Percentiles rank a stretch among this genome's conserved stretches.
These are phyloP conservation scores for Periparus ater DNA, from an alignment of 2,797 vertebrate genomes.

Conservation along the genomic window DNA sequence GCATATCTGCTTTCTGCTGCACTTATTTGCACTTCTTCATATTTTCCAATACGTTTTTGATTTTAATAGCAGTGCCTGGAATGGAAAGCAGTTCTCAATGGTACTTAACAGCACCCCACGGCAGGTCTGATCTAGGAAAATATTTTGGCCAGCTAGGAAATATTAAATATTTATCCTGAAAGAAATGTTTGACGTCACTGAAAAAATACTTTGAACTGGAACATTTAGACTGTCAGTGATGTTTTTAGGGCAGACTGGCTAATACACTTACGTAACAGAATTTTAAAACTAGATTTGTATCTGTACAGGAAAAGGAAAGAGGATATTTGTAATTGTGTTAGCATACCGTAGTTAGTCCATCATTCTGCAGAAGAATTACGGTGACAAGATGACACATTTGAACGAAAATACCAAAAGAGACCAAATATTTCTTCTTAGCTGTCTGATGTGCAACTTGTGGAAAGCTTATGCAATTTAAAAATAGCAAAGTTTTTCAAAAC, in stretches of 20 bases:
- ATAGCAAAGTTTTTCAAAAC: neutral
- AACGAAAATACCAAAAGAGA: neutral
- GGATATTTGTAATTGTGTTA: neutral
- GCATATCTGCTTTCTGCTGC: neutral
- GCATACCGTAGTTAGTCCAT: neutral
- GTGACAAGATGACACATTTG: neutral
- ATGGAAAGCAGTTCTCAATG: neutral
- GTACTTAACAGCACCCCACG: neutral
- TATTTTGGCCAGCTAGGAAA: neutral
- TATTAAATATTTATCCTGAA: neutral
- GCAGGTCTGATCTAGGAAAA: neutral
- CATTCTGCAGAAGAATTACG: neutral
- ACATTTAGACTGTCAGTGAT: neutral
- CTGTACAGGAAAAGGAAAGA: neutral
- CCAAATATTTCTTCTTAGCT: neutral
- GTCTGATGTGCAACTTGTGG: neutral
- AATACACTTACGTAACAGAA: neutral
- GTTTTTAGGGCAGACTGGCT: neutral
- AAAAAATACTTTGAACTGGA: neutral
- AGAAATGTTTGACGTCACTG: neutral
- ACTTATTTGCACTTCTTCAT: neutral
- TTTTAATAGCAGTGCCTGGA: neutral
- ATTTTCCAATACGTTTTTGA: neutral
- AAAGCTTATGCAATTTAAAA: neutral
- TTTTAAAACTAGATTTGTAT: constrained; percentile 8